Evolutionary conservation across 2,113 vertebrate species (phyloP).

Genomic region (Ophiodon elongatus): DNA sequence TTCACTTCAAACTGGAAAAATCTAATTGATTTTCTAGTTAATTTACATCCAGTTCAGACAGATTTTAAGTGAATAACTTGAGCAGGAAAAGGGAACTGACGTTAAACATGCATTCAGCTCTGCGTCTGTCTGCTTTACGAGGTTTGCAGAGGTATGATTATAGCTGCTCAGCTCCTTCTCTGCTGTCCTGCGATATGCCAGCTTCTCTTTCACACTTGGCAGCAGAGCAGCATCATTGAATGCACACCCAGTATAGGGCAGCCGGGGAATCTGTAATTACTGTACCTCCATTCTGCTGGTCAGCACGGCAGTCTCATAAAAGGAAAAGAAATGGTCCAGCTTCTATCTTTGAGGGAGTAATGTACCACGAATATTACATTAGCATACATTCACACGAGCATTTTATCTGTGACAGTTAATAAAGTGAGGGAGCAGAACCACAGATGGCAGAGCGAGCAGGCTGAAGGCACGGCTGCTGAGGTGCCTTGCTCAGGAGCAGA

Average conservation of each 20-base stretch:
- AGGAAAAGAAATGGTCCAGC: constrained; percentile 70
- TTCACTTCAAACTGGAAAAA: constrained; percentile 19
- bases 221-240: constrained; percentile 42
- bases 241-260: constrained; percentile 35
- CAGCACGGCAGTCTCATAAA: constrained; percentile 74
- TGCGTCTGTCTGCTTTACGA: constrained; percentile 31
- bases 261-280: constrained; percentile 62
- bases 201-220: constrained; percentile 62
- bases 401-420: constrained; percentile 65
- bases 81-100: constrained; percentile 32
- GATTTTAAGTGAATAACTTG: constrained; percentile 39
- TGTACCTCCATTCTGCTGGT: constrained; percentile 73
- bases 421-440: constrained; percentile 20
- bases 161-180: constrained; percentile 52
- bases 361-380: constrained; percentile 69
- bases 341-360: constrained; percentile 62
- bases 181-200: constrained; percentile 49
- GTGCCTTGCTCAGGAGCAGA: constrained; percentile 24
- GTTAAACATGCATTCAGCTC: constrained; percentile 42
- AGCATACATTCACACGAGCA: constrained; percentile 66
- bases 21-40: constrained; percentile 52
- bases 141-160: constrained; percentile 58
- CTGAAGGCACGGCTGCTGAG: constrained; percentile 2
- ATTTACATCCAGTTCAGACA: constrained; percentile 53
- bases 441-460: constrained; percentile 8